Conservation (phyloP, 2,888 invertebrate species). For the Pachymerium ferrugineum region DNA sequence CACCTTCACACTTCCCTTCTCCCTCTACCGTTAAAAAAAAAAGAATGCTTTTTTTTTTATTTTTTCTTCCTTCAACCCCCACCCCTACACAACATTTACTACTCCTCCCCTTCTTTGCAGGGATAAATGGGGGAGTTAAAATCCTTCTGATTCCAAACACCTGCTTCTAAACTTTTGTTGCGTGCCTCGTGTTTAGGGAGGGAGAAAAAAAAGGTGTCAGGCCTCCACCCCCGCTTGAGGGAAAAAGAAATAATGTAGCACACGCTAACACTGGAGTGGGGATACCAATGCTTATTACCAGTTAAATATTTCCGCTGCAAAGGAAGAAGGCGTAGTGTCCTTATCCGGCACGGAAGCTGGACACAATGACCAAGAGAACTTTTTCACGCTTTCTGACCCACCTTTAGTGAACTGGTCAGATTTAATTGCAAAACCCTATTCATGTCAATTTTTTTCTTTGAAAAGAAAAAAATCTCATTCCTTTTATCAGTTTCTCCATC, state of each 20-base stretch:
- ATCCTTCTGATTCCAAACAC: conserved; percentile 7
- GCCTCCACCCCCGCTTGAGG: neutral
- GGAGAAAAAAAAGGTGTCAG: neutral
- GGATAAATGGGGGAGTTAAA: neutral
- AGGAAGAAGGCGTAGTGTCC: neutral
- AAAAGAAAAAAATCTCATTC: neutral
- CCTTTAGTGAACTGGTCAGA: neutral
- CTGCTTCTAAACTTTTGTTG: conserved; percentile 1
- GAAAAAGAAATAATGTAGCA: neutral
- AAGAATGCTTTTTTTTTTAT: too few species aligned
- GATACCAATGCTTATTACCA: neutral
- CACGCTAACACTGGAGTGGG: neutral
- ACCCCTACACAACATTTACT: neutral
- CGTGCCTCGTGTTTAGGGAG: neutral
- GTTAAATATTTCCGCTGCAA: neutral
- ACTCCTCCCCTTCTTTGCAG: neutral
- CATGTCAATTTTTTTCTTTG: neutral
- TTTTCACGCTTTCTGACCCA: conserved; percentile 1
- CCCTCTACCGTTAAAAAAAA: too few species aligned
- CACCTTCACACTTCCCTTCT: too few species aligned
- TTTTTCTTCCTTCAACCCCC: too few species aligned
- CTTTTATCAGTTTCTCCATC: neutral
- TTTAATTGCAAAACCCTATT: neutral
- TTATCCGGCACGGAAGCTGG: neutral
- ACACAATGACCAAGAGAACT: neutral